Base-by-base conservation (phyloP, 2,888 invertebrate species). In the Ypsolopha sequella region DNA sequence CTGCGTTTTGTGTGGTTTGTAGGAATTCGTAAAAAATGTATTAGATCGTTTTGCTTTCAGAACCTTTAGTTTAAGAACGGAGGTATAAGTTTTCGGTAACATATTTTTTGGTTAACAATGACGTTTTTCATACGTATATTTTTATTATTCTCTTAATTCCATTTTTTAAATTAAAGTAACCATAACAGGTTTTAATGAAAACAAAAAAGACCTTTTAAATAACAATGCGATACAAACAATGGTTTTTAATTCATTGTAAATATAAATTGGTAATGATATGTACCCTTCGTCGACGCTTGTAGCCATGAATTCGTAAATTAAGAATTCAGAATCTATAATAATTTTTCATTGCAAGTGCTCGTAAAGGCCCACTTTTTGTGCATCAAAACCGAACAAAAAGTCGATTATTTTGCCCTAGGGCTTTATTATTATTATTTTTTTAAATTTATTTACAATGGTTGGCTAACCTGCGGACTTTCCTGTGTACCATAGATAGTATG, bases 241-340 rank as follows among this genome's bases (percentile, higher is more conserved):
- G 33, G 11, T 9, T 35, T 51, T 35, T 41, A 6, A 41, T 34
- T 51, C 43, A 33, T 45, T 52, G 38, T 14, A 34, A 36, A 14
- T 14, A 24, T 24, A 54, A 48, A 50, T 61, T 58, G 56, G 59
- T 78, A 82, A 82, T 81, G 68, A 76, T 72, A 84, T 82, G 84
- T 69, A 82, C 84, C 82, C 81, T 70, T 63, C 54, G 52, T 56
- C 46, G 33, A n/a, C 54, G 61, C 62, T 63, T 59, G 51, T 54
- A 60, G 68, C 70, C 58, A 73, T 74, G 73, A 80, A 76, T 76
- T 66, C 62, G 70, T 78, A 78, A 80, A 80, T 76, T 76, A 74
- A 71, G 66, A 70, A 69, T 65, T 61, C 62, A 73, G 80, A 79
- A 82, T 85, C 64, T 72, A 78, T 80, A 78, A 77, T 76, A 57